Conservation (phyloP, 2,113 vertebrate species). For the human region DNA sequence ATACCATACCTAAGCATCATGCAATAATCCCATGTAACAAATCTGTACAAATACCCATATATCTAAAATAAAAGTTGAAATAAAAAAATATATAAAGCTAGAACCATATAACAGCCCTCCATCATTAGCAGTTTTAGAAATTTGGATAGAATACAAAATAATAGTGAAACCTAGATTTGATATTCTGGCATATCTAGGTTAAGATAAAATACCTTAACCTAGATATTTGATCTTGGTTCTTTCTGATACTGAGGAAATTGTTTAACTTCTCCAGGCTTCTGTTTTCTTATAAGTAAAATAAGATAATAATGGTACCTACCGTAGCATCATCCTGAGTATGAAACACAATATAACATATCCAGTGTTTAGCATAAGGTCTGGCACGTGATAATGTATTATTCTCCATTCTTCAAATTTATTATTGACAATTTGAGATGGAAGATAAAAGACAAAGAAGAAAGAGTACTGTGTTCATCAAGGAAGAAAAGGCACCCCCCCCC, state of each 20-base stretch:
- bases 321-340: not conserved
- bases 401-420: too few relatives aligned
- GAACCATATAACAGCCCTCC: not conserved
- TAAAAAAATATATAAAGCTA: too few relatives aligned
- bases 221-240: not conserved
- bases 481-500: not conserved
- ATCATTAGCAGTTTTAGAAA: not conserved
- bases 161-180: not conserved
- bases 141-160: not conserved
- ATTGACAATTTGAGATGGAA: not conserved
- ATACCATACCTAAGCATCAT: too few relatives aligned
- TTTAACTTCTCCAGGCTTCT: not conserved
- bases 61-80: too few relatives aligned
- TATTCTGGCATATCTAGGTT: not conserved
- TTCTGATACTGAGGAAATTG: not conserved
- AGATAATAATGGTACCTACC: not conserved
- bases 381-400: too few relatives aligned
- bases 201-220: not conserved
- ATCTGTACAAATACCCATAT: too few relatives aligned
- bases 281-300: not conserved
- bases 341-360: not conserved
- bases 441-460: not conserved
- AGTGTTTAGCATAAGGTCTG: not conserved
- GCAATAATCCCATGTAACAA: too few relatives aligned
- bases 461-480: not conserved